These are phyloP conservation scores for Vulpes vulpes DNA, from an alignment of 2,113 vertebrate genomes.

Conservation along the genomic window DNA sequence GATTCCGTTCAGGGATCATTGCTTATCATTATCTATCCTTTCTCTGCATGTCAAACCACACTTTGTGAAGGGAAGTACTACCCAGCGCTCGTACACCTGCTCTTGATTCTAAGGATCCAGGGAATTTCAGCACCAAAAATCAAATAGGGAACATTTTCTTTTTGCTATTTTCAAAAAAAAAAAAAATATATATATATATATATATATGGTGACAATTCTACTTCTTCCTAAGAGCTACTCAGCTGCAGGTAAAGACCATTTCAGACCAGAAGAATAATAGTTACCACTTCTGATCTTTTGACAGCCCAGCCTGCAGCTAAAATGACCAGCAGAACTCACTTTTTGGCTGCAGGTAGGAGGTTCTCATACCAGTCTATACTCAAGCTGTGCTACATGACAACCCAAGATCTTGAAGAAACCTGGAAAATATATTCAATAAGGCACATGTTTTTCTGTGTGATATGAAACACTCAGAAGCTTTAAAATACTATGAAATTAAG, in stretches of 20 bases:
- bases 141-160: slow-evolving; percentile 16
- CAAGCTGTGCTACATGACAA: slow-evolving; percentile 3
- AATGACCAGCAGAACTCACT: slow-evolving; percentile 33
- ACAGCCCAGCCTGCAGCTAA: slow-evolving; percentile 10
- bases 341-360: background rate
- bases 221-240: background rate
- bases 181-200: too few species aligned
- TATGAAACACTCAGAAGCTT: background rate
- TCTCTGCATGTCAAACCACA: background rate
- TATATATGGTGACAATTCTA: background rate
- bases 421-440: slow-evolving; percentile 14
- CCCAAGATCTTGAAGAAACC: background rate
- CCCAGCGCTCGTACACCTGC: background rate
- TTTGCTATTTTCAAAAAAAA: slow-evolving; percentile 40
- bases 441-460: background rate
- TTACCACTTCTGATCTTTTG: slow-evolving; percentile 56
- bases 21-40: background rate
- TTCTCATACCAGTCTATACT: background rate
- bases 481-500: slow-evolving; percentile 19
- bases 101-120: background rate
- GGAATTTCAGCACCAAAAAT: slow-evolving; percentile 52
- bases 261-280: background rate
- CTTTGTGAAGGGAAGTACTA: background rate
- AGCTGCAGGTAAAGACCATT: slow-evolving; percentile 31
- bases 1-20: background rate